Evolutionary conservation across 2,797 vertebrate species (phyloP).

Genomic region (Lacerta viridis): DNA sequence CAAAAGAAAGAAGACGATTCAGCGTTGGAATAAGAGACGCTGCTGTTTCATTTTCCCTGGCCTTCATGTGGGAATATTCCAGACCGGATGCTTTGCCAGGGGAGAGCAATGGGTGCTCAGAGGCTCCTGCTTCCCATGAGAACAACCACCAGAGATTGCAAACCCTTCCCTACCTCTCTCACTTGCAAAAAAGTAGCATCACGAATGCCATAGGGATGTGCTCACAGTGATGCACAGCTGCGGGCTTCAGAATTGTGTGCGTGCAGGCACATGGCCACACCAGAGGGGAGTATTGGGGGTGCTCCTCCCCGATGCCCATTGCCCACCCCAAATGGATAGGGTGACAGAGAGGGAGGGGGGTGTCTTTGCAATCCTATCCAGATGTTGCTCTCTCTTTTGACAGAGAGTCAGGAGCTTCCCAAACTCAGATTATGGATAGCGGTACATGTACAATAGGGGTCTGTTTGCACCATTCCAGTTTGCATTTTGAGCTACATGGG

Average conservation of each 20-base stretch:
- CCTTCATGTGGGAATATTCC: slow-evolving; percentile 18
- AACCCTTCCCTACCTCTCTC: background rate
- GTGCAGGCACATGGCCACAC: background rate
- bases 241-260: background rate
- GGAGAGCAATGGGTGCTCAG: background rate
- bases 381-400: background rate
- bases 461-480: background rate
- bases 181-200: background rate
- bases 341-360: too few relatives aligned
- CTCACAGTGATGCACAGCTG: background rate
- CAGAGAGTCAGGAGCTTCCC: background rate
- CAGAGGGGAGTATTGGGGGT: background rate
- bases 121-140: background rate
- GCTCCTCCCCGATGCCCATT: background rate
- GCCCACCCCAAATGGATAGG: background rate
- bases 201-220: background rate
- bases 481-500: background rate
- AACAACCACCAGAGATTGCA: background rate
- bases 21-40: background rate
- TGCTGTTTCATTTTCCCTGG: background rate
- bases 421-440: background rate
- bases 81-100: slow-evolving; percentile 7
- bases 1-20: background rate
- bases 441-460: background rate
- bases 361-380: background rate